Evolutionary conservation across 1,140 invertebrate genomes (phyloP), one percentile per base, ranked within the genome.

Genomic region (Augochlora pura): DNA sequence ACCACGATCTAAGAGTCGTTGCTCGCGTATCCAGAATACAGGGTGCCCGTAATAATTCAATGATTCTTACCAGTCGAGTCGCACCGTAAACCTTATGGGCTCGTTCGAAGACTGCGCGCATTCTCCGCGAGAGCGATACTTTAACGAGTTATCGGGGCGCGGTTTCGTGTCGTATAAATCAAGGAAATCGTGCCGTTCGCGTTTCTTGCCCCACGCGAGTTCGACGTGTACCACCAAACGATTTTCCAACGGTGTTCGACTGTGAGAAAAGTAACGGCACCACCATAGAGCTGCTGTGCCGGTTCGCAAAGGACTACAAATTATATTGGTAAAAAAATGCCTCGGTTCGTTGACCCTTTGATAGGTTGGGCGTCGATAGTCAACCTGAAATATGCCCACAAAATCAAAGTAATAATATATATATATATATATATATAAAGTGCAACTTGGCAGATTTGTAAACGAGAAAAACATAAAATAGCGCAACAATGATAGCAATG

Each of bases 161-260:
- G 66, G 46, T 63, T 77, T 23, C 60, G 39, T 27, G 38, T 27
- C 7, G 49, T 25, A 79, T 79, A 79, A 74, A 79, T 79, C 68
- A 79, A 59, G 49, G n/a, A 46, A 79, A 73, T 79, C 70, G 69
- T 73, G 46, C 59, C 7, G 67, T 39, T 70, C 75, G 62, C 66
- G 27, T 60, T 57, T 63, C 32, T 54, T 63, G 63, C 42, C 23
- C 63, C 1, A 32, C 14, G 67, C 14, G 67, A 21, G 74, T 38
- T 63, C 42, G 23, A 16, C 39, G 60, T n/a, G n/a, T 52, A 21
- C 32, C 23, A 12, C 12, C 7, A 3, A 69, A 16, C 64, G 68
- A 67, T 59, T 69, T 67, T 71, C 46, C 18, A 57, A 69, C 21
- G 18, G n/a, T n/a, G n/a, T 25, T 39, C 62, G 39, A 60, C 66